phyloP scores from a whole-genome alignment of 23 tunicate species.

The Halocynthia roretzi region DNA sequence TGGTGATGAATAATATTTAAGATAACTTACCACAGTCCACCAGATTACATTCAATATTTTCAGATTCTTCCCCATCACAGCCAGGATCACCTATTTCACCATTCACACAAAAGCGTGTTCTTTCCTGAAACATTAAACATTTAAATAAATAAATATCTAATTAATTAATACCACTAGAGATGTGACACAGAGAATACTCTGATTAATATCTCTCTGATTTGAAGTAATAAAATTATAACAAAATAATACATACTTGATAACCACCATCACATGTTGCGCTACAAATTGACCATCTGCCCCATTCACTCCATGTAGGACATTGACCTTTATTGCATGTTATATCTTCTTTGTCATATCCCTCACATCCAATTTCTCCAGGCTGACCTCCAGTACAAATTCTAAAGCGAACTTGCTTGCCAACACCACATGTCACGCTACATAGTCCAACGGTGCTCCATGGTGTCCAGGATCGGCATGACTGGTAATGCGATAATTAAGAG shows the following conservation, averaged over 20 bases:
- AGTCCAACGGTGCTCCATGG: slow-evolving; percentile 24
- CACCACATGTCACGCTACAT: slow-evolving; percentile 59
- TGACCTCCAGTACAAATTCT: slow-evolving; percentile 54
- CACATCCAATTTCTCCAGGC: slow-evolving; percentile 55
- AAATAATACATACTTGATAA: slow-evolving; percentile 28
- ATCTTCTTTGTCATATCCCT: slow-evolving; percentile 28
- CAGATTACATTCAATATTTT: slow-evolving; percentile 35
- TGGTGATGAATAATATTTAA: background rate
- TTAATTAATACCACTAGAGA: too few species aligned
- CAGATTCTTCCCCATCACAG: slow-evolving; percentile 46
- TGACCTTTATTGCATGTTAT: slow-evolving; percentile 26
- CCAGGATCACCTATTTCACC: slow-evolving; percentile 77
- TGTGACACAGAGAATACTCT: too few species aligned
- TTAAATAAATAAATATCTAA: background rate
- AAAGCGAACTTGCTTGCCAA: slow-evolving; percentile 24
- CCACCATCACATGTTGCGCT: slow-evolving; percentile 64
- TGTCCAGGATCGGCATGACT: slow-evolving; percentile 30
- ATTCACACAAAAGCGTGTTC: slow-evolving; percentile 45
- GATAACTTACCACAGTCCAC: slow-evolving; percentile 42
- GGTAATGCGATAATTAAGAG: background rate
- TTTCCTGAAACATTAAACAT: slow-evolving; percentile 25
- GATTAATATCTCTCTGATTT: background rate
- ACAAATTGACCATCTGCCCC: slow-evolving; percentile 57
- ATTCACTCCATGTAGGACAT: slow-evolving; percentile 51
- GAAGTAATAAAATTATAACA: background rate